Percentiles rank a stretch among this genome's conserved stretches.
Conservation (phyloP, 1,140 invertebrate genomes). For the Atta cephalotes region DNA sequence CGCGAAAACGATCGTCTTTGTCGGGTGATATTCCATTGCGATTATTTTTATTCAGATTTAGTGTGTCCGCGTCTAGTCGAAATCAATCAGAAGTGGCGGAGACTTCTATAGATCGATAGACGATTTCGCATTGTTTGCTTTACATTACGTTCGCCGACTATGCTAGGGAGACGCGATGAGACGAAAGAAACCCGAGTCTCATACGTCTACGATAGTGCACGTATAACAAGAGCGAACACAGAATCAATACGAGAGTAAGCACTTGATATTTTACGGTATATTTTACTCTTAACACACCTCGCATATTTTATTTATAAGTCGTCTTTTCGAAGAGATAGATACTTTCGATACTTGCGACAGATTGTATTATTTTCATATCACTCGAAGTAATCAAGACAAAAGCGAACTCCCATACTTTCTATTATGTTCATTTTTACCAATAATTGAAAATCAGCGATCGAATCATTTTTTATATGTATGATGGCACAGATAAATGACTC, state of each 20-base stretch:
- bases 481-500: not conserved
- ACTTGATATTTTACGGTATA: slow-evolving; percentile 67
- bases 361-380: slow-evolving; percentile 40
- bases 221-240: slow-evolving; percentile 64
- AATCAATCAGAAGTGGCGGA: slow-evolving; percentile 64
- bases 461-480: slow-evolving; percentile 26
- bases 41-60: slow-evolving; percentile 64
- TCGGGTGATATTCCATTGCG: slow-evolving; percentile 52
- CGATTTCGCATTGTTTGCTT: slow-evolving; percentile 56
- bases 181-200: slow-evolving; percentile 53
- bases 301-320: slow-evolving; percentile 74
- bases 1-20: slow-evolving; percentile 35
- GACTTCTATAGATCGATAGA: slow-evolving; percentile 64
- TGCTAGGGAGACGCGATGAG: slow-evolving; percentile 63
- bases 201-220: slow-evolving; percentile 50
- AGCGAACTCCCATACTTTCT: slow-evolving; percentile 20
- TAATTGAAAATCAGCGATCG: slow-evolving; percentile 37
- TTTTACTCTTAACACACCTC: slow-evolving; percentile 66
- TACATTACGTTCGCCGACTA: slow-evolving; percentile 61
- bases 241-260: slow-evolving; percentile 18
- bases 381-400: slow-evolving; percentile 28
- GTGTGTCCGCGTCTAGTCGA: slow-evolving; percentile 58
- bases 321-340: slow-evolving; percentile 24
- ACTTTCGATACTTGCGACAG: slow-evolving; percentile 46
- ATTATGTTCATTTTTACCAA: not conserved